Percentiles rank a stretch among this genome's conserved stretches.
Conservation (phyloP, 1,140 invertebrate species). For the Tribolium castaneum region DNA sequence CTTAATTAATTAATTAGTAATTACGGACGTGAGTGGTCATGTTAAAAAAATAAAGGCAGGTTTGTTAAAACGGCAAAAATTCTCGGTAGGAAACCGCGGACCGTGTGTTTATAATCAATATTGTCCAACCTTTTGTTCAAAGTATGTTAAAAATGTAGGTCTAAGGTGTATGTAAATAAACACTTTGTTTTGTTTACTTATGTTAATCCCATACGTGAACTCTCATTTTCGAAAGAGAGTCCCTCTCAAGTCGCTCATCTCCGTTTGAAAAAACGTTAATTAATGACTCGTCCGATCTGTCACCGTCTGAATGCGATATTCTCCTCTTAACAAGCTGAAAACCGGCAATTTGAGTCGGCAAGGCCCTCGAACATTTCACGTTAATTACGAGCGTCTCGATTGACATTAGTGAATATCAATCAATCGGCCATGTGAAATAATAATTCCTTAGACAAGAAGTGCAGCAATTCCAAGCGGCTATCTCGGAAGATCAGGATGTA, state of each 20-base stretch:
- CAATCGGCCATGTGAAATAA: neutral
- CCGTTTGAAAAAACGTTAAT: neutral
- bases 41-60: too few species aligned
- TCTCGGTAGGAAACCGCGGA: neutral
- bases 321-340: slow-evolving; percentile 7
- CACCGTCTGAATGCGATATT: neutral
- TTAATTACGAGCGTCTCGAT: slow-evolving; percentile 1
- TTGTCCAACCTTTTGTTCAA: neutral
- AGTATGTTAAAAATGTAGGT: neutral
- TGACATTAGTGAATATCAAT: neutral
- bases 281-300: neutral
- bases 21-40: too few species aligned
- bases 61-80: neutral
- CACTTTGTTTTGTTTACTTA: neutral
- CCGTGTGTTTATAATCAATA: neutral
- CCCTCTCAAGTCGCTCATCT: neutral
- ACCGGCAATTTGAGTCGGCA: slow-evolving; percentile 2
- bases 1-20: too few species aligned
- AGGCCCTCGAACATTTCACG: slow-evolving; percentile 8
- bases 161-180: neutral
- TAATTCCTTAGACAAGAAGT: slow-evolving; percentile 24
- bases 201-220: neutral
- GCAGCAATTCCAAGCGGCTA: slow-evolving; percentile 25
- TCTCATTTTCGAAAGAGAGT: neutral
- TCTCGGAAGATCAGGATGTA: slow-evolving; percentile 37